Evolutionary conservation across 2,888 invertebrate species (phyloP).

Genomic region (Zhuqinia jingwanae): DNA sequence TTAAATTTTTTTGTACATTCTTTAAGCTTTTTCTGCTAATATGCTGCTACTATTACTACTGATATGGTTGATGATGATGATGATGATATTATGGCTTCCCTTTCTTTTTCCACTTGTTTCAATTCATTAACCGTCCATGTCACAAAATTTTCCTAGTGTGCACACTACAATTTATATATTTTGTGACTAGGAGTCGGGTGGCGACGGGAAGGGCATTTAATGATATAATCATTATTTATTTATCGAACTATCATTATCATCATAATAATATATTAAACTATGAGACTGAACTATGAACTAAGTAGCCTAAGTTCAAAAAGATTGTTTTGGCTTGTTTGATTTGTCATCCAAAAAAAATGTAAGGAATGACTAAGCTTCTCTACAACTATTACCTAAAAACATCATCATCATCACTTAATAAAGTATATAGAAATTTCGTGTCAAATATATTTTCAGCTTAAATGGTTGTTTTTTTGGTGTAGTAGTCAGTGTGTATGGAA

Average conservation of each 20-base stretch:
- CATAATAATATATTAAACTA: no score
- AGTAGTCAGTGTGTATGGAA: background rate
- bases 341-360: no score
- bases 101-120: conserved; percentile 47
- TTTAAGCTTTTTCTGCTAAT: no score
- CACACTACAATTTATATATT: background rate
- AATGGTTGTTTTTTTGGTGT: conserved; percentile 2
- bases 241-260: no score
- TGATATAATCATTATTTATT: no score
- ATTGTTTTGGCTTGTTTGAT: no score
- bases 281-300: no score
- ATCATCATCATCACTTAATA: conserved; percentile 6
- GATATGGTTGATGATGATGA: no score
- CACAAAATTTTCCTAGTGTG: conserved; percentile 1
- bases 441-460: conserved; percentile 35
- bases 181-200: background rate
- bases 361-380: no score
- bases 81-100: background rate
- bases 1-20: conserved; percentile 18
- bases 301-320: no score
- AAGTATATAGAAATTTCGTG: conserved; percentile 10
- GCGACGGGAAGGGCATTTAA: conserved; percentile 20
- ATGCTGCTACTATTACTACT: background rate
- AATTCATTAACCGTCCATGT: conserved; percentile 30
- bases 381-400: background rate